Base-by-base conservation (phyloP, 2,797 vertebrate species). In the Smutsia temminckii region DNA sequence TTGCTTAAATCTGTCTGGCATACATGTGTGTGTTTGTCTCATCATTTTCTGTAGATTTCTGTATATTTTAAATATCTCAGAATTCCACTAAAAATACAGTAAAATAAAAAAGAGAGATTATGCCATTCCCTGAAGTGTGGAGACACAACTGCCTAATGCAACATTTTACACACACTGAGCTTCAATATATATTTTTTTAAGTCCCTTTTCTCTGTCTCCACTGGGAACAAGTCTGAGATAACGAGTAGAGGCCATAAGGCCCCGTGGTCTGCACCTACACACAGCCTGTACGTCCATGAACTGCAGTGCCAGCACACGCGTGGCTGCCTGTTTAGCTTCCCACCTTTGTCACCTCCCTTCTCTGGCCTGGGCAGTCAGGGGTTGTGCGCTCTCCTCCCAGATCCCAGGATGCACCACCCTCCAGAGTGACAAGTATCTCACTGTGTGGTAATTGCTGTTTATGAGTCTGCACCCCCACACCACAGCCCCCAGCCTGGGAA, bases 291-390 rank as follows among this genome's bases (percentile, higher is more conserved):
- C 2, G 7, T 21, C 46, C n/a, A 25, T 2, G 23, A 53, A 88
- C 21, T 0, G 6, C n/a, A 14, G 34, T 0, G 16, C 23, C 13
- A 0, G 51, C 27, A 53, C n/a, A 12, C 0, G 0, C 8, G 25
- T 1, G 16, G n/a, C 55, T 21, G 0, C 68, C 29, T 8, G 0
- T 6, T 27, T 53, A 27, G 34, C n/a, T 18, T 8, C 51, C 61
- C 66, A 9, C 25, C 32, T 14, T 11, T 3, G 1, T 51, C 6
- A 18, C 2, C n/a, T 23, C 69, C 77, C 42, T 40, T 6, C 55
- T 72, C 21, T 14, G 40, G 71, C 25, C 6, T 0, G 55, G 17
- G 42, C 34, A 23, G 49, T 27, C 13, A 3, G 27, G 1, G 25
- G 6, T 83, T 13, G 4, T 13, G 29, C 32, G 21, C 25, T 18